phyloP scores from a whole-genome alignment of 2,113 vertebrate genomes.

The Monarcha castaneiventris region DNA sequence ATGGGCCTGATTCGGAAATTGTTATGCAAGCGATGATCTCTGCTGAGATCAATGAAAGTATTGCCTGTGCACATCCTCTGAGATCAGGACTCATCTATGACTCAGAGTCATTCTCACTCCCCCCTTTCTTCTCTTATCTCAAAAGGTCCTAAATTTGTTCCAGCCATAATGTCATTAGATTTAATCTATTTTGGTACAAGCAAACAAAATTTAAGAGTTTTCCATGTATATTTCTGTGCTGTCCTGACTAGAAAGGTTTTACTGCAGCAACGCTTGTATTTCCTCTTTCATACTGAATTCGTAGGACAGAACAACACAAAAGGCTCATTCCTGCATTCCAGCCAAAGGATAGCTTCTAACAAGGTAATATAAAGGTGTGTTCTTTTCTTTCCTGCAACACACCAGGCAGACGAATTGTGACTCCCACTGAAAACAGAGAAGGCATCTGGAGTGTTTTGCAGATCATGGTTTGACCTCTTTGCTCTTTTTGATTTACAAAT shows the following conservation, averaged over 20 bases:
- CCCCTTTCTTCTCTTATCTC: conserved; percentile 19
- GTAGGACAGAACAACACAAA: neutral
- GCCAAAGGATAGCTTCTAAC: neutral
- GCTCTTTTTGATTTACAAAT: neutral
- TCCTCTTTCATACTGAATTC: neutral
- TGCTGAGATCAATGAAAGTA: conserved; percentile 13
- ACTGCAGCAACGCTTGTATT: neutral
- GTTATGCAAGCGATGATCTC: conserved; percentile 32
- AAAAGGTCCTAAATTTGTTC: conserved; percentile 12
- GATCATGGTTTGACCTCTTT: neutral
- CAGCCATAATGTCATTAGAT: neutral
- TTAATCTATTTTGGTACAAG: neutral
- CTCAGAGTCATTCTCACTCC: conserved; percentile 48
- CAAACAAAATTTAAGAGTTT: neutral
- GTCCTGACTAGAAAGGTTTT: neutral
- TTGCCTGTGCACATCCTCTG: neutral
- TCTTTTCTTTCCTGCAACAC: neutral
- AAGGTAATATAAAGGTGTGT: neutral
- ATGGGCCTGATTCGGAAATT: neutral
- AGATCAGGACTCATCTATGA: conserved; percentile 43
- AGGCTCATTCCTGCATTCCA: neutral
- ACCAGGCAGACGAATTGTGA: neutral
- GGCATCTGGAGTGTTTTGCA: neutral
- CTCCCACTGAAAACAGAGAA: neutral
- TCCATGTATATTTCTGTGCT: neutral